A percentile compares a stretch with the other conserved stretches of the same genome.
phyloP scores from a whole-genome alignment of 2,888 invertebrate species.

The Chesias legatella region DNA sequence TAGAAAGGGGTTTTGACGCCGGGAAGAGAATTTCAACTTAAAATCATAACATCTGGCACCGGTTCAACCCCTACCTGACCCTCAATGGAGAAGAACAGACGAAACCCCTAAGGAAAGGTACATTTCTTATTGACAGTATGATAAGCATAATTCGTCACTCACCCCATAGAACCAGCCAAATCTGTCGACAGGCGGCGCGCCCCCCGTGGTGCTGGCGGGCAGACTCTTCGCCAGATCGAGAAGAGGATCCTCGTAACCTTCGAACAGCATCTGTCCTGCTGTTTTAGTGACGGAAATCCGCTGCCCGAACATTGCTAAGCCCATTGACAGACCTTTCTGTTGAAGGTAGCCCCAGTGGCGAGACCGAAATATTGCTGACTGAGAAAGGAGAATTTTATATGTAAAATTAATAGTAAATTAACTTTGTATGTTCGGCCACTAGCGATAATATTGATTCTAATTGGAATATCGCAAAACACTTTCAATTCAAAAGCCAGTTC shows the following conservation, averaged over 20 bases:
- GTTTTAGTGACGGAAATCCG: constrained; percentile 81
- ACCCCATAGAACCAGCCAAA: constrained; percentile 92
- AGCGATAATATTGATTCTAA: too few relatives aligned
- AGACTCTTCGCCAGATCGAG: constrained; percentile 83
- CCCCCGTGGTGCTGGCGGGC: constrained; percentile 76
- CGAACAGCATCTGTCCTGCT: constrained; percentile 86
- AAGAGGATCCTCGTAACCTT: constrained; percentile 88
- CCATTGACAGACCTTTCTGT: constrained; percentile 81
- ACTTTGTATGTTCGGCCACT: too few relatives aligned
- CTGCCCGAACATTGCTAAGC: constrained; percentile 78
- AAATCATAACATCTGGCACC: too few relatives aligned
- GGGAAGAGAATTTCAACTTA: too few relatives aligned
- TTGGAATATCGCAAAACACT: too few relatives aligned
- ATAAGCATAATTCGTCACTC: too few relatives aligned
- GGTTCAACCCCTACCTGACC: too few relatives aligned
- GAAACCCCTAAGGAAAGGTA: too few relatives aligned
- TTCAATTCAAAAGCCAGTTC: too few relatives aligned
- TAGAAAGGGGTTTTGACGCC: too few relatives aligned
- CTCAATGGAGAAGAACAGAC: too few relatives aligned
- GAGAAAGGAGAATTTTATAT: constrained; percentile 37
- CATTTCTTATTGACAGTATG: too few relatives aligned
- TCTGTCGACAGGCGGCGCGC: constrained; percentile 84
- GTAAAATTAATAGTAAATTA: background rate
- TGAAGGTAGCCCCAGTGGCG: constrained; percentile 80
- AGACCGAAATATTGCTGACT: constrained; percentile 82